Evolutionary conservation across 2,113 vertebrate species (phyloP).

Genomic region (Apteryx mantelli): DNA sequence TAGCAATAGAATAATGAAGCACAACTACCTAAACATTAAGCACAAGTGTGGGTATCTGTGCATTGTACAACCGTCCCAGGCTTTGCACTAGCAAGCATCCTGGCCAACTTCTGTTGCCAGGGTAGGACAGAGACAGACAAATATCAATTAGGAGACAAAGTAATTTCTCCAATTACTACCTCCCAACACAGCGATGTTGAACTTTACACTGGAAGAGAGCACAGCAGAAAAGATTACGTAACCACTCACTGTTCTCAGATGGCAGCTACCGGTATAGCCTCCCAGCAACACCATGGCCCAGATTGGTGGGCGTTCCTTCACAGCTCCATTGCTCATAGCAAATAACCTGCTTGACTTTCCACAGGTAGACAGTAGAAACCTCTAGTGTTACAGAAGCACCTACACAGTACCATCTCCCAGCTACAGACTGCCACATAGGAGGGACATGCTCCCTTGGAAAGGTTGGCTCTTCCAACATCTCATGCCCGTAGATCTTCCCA

Average conservation of each 20-base stretch:
- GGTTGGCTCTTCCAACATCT: neutral
- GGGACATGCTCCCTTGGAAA: neutral
- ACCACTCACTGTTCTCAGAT: neutral
- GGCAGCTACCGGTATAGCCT: neutral
- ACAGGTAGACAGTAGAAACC: neutral
- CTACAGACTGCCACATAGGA: neutral
- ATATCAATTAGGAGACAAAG: too few species aligned
- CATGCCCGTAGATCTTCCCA: neutral
- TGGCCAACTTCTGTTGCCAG: neutral
- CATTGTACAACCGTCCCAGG: neutral
- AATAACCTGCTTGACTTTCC: neutral
- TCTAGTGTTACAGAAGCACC: neutral
- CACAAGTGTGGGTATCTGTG: fast-evolving
- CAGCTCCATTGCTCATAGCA: neutral
- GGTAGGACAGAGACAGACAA: neutral
- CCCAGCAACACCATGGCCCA: neutral
- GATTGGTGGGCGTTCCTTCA: neutral
- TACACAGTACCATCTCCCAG: neutral
- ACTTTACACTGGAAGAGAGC: neutral
- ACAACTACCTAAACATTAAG: fast-evolving
- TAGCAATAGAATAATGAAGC: neutral
- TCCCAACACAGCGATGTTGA: neutral
- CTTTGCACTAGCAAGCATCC: neutral
- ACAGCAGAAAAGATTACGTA: neutral
- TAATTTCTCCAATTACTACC: neutral